phyloP scores from a whole-genome alignment of 2,797 vertebrate species.

The Ambastaia sidthimunki region DNA sequence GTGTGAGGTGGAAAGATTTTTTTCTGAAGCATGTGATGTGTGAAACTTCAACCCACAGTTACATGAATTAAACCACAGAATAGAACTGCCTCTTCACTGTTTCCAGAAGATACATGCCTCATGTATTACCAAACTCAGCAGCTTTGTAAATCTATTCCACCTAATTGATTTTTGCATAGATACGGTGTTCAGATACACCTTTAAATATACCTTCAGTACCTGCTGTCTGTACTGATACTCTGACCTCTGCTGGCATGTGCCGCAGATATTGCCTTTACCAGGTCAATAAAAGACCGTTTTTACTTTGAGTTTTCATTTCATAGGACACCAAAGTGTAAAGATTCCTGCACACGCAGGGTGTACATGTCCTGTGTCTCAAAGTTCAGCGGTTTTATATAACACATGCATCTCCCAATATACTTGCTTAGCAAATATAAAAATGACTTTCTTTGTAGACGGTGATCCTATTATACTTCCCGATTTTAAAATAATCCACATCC shows the following conservation, averaged over 20 bases:
- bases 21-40: conserved; percentile 50
- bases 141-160: too few relatives aligned
- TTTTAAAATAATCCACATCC: conserved; percentile 37
- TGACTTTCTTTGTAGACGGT: conserved; percentile 7
- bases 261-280: conserved; percentile 15
- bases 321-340: not conserved
- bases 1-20: not conserved
- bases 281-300: conserved; percentile 10
- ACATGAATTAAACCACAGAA: conserved; percentile 57
- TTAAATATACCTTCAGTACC: conserved; percentile 5
- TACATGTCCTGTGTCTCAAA: conserved; percentile 15
- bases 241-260: conserved; percentile 23
- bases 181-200: too few relatives aligned
- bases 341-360: not conserved
- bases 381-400: conserved; percentile 37
- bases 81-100: conserved; percentile 34
- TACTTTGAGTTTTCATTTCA: conserved; percentile 34
- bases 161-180: too few relatives aligned
- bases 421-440: conserved; percentile 26
- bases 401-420: conserved; percentile 46
- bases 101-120: not conserved
- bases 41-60: conserved; percentile 62
- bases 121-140: too few relatives aligned
- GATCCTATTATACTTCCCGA: conserved; percentile 27
- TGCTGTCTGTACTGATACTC: conserved; percentile 15